Evolutionary conservation across 2,113 vertebrate species (phyloP).

Genomic region (Ivindomyrus marchei): DNA sequence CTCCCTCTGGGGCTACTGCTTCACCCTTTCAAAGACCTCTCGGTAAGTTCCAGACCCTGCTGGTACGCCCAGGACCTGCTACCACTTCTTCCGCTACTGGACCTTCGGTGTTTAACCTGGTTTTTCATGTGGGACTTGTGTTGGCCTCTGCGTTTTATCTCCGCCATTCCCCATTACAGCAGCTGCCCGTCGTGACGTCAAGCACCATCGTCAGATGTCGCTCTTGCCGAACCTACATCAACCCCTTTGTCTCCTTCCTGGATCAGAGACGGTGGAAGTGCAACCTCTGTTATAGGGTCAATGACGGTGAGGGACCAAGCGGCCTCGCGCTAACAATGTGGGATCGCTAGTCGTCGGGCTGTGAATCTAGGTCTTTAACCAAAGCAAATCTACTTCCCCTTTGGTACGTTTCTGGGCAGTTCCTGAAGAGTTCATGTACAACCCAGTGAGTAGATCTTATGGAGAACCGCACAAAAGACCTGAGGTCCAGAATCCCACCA

Average conservation of each 20-base stretch:
- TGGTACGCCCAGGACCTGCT: background rate
- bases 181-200: slow-evolving; percentile 93
- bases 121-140: background rate
- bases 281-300: slow-evolving; percentile 90
- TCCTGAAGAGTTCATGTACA: slow-evolving; percentile 96
- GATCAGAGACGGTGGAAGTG: slow-evolving; percentile 96
- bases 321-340: background rate
- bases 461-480: slow-evolving; percentile 91
- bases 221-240: slow-evolving; percentile 93
- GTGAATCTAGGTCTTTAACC: background rate
- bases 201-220: slow-evolving; percentile 94
- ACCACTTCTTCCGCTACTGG: background rate
- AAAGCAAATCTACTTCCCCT: background rate
- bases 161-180: slow-evolving; percentile 53
- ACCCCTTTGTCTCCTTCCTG: slow-evolving; percentile 91
- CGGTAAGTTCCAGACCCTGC: slow-evolving; percentile 65
- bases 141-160: background rate
- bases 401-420: slow-evolving; percentile 56
- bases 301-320: slow-evolving; percentile 74
- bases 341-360: no score
- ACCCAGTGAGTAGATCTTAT: slow-evolving; percentile 89
- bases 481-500: slow-evolving; percentile 90
- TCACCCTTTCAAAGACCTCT: slow-evolving; percentile 95
- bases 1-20: slow-evolving; percentile 91
- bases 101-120: no score